Evolutionary conservation across 2,113 vertebrate species (phyloP), one percentile per base, ranked within the genome.

Genomic region (Speoplatyrhinus poulsoni): DNA sequence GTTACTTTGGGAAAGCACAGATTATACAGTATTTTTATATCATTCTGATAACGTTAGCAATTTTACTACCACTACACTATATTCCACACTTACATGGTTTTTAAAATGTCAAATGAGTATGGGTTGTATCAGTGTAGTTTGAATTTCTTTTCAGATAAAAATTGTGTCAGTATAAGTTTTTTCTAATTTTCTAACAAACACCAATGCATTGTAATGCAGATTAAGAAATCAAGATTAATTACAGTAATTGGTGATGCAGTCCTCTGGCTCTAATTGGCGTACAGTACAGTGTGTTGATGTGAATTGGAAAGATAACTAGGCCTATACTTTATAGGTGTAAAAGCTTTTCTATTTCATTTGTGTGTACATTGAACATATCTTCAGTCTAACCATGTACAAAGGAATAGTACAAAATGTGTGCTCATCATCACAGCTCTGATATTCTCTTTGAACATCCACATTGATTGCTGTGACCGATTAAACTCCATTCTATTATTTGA

Each of bases 361-460:
- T 19, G 49, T 16, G 1, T 70, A 73, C 79, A 80, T 82, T 66
- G 72, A 71, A 66, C 13, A 53, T 92, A 93, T 94, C 90, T 95
- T 95, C 93, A 92, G 90, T 92, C 93, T 88, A 89, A 87, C 87
- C 63, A 89, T 91, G 92, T 93, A 95, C 94, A 97, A 96, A 95
- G 91, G 89, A 91, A 92, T 88, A 93, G 92, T 89, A 94, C 93
- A 93, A 94, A 95, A 94, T 92, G 86, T 85, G 85, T 75, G 70
- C 87, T 94, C 93, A 95, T 95, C 94, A 94, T 76, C 26, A 26
- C 26, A 93, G 93, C 89, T 88, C 85, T 90, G 65, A 91, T 92
- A 98, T 97, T 98, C 95, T 94, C 94, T 98, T 98, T 98, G 95
- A 96, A 97, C 94, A 92, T 80, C 89, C 75, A 79, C 94, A 98